Conservation (phyloP, 2,888 invertebrate genomes). For the Seira ritae region DNA sequence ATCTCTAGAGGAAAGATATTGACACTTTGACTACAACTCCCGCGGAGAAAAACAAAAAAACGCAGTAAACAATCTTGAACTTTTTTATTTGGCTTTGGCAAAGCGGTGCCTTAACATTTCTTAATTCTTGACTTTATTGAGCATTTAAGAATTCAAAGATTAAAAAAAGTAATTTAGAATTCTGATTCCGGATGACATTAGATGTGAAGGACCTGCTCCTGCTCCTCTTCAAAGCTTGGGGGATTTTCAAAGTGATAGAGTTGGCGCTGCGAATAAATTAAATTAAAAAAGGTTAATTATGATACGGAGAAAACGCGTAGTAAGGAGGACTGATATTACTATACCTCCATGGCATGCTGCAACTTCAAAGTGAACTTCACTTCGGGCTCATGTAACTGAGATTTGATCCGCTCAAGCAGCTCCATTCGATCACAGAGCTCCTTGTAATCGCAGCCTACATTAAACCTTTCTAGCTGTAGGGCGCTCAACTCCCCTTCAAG, state of each 20-base stretch:
- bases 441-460: slow-evolving; percentile 54
- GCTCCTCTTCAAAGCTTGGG: slow-evolving; percentile 47
- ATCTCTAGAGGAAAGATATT: too few relatives aligned
- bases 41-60: slow-evolving; percentile 23
- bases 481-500: slow-evolving; percentile 27
- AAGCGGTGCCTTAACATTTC: neutral
- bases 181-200: neutral
- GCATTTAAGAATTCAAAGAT: too few relatives aligned
- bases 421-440: slow-evolving; percentile 55
- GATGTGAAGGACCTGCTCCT: slow-evolving; percentile 34
- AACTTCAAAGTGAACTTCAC: slow-evolving; percentile 45
- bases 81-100: slow-evolving; percentile 38
- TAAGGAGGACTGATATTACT: too few relatives aligned
- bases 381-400: slow-evolving; percentile 49
- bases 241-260: slow-evolving; percentile 57
- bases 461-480: slow-evolving; percentile 37
- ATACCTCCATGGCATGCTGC: slow-evolving; percentile 51
- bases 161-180: too few relatives aligned
- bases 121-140: slow-evolving; percentile 6
- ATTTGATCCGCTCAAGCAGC: slow-evolving; percentile 47
- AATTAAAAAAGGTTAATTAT: too few relatives aligned
- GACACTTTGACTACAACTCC: too few relatives aligned
- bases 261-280: slow-evolving; percentile 35
- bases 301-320: too few relatives aligned
- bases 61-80: slow-evolving; percentile 22